Evolutionary conservation across 2,888 invertebrate genomes (phyloP).

Genomic region (Lycaena phlaeas): DNA sequence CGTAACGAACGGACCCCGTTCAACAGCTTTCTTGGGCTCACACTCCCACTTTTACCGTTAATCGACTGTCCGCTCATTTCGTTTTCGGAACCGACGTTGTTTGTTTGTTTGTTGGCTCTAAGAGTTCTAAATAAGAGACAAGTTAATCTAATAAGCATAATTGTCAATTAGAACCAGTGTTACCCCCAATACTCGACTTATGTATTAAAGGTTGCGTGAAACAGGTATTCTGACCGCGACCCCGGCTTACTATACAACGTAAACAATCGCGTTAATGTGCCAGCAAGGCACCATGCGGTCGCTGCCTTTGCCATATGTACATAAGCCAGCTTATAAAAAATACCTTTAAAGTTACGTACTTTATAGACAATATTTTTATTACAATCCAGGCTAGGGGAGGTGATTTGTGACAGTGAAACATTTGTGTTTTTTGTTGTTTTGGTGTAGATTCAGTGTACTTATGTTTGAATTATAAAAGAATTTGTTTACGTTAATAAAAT

Average conservation of each 20-base stretch:
- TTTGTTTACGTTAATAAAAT: conserved; percentile 28
- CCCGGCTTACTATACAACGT: conserved; percentile 30
- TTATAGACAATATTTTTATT: background rate
- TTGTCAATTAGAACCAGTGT: conserved; percentile 30
- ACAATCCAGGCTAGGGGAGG: conserved; percentile 20
- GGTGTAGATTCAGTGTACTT: conserved; percentile 5
- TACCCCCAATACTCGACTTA: conserved; percentile 24
- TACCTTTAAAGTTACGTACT: background rate
- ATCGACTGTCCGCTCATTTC: conserved; percentile 51
- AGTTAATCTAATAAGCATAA: conserved; percentile 40
- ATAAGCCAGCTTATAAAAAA: background rate
- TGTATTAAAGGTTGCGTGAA: conserved; percentile 16
- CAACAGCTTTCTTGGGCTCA: conserved; percentile 60
- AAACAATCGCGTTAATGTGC: conserved; percentile 50
- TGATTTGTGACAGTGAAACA: conserved; percentile 17
- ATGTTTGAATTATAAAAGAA: conserved; percentile 5
- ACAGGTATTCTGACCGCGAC: conserved; percentile 26
- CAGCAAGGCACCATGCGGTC: conserved; percentile 70
- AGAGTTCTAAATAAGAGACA: conserved; percentile 24
- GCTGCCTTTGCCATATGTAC: conserved; percentile 52
- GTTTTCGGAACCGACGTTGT: conserved; percentile 51
- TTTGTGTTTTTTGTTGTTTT: conserved; percentile 17
- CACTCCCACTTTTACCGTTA: conserved; percentile 69
- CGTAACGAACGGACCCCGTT: conserved; percentile 47
- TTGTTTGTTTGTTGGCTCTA: conserved; percentile 38